Conservation (phyloP, 2,113 vertebrate genomes). For the Pardalotus punctatus region DNA sequence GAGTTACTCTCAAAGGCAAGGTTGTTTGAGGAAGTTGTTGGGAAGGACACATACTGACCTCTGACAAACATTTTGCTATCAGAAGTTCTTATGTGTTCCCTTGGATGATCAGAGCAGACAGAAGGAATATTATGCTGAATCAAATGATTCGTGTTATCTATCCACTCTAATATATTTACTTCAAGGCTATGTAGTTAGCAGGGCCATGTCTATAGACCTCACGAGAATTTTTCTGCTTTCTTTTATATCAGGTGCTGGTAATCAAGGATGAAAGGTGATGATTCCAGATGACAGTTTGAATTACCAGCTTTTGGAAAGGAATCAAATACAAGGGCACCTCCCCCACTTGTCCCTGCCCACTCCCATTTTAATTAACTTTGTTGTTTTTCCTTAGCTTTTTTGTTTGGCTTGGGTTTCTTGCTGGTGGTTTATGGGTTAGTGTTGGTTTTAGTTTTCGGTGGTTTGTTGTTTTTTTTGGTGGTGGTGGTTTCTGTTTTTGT, state of each 20-base stretch:
- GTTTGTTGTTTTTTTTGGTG: neutral
- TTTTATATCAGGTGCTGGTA: neutral
- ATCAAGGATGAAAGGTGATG: neutral
- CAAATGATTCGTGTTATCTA: rapidly evolving
- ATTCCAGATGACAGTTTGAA: neutral
- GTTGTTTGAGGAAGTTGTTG: neutral
- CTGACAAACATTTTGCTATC: neutral
- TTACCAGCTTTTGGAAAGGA: neutral
- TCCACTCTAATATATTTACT: neutral
- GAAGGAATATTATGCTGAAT: neutral
- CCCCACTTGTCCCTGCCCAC: neutral
- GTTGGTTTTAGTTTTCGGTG: neutral
- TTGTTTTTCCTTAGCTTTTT: neutral
- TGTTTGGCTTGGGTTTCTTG: neutral
- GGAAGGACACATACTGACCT: neutral
- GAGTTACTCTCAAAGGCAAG: neutral
- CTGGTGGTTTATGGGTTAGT: neutral
- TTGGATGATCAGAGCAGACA: neutral
- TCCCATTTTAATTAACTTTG: neutral
- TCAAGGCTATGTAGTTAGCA: neutral
- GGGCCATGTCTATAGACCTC: neutral
- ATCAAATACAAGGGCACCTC: neutral
- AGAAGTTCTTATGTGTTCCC: neutral
- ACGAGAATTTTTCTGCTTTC: neutral
- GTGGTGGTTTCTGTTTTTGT: neutral